A percentile compares a stretch with the other conserved stretches of the same genome.
These are phyloP conservation scores for Eupithecia pulchellata DNA, from an alignment of 2,888 invertebrate genomes.

Conservation along the genomic window DNA sequence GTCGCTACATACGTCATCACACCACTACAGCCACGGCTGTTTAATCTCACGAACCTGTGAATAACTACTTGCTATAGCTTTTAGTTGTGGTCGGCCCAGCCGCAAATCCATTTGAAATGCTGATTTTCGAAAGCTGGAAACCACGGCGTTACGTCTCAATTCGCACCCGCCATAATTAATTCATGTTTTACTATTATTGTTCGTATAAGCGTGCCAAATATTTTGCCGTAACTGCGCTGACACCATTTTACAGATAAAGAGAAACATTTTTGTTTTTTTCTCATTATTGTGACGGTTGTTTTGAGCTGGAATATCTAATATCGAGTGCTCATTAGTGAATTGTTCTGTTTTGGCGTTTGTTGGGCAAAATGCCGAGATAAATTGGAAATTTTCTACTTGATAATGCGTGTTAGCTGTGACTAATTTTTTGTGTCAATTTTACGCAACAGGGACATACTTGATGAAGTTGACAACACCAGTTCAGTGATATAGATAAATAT, in stretches of 20 bases:
- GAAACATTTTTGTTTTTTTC: conserved; percentile 15
- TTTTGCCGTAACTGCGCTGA: conserved; percentile 28
- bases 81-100: conserved; percentile 50
- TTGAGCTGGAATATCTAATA: conserved; percentile 28
- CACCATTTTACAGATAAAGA: conserved; percentile 29
- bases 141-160: conserved; percentile 43
- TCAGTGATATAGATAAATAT: too few relatives aligned
- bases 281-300: conserved; percentile 12
- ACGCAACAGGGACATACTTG: not conserved
- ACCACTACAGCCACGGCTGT: conserved; percentile 16
- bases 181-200: conserved; percentile 45
- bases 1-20: conserved; percentile 9
- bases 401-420: not conserved
- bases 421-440: not conserved
- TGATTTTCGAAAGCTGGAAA: conserved; percentile 48
- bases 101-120: conserved; percentile 55
- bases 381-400: not conserved
- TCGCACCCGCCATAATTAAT: conserved; percentile 47
- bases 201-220: conserved; percentile 45
- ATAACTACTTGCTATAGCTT: conserved; percentile 48
- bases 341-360: conserved; percentile 5
- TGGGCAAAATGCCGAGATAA: not conserved
- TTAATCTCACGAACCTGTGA: conserved; percentile 41
- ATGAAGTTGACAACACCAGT: not conserved
- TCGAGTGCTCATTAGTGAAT: conserved; percentile 21